phyloP scores from a whole-genome alignment of 2,797 vertebrate genomes.

The Molothrus ater region DNA sequence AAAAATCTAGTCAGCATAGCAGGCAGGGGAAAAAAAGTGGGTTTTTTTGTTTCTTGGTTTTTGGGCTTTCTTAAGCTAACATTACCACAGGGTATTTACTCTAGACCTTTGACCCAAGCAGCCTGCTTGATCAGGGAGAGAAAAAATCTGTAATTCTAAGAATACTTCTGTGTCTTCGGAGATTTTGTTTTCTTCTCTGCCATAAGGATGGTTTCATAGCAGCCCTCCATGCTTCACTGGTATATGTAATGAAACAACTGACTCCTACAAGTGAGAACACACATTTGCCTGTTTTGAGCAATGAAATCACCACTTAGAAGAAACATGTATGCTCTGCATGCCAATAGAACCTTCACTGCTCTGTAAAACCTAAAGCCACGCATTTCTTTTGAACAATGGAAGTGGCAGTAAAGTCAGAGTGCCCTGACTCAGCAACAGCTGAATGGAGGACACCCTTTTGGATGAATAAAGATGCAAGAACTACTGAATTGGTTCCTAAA shows the following conservation, averaged over 20 bases:
- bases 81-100: not conserved
- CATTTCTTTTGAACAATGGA: accelerated
- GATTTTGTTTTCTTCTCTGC: not conserved
- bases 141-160: not conserved
- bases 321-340: not conserved
- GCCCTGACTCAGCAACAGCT: not conserved
- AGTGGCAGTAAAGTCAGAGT: not conserved
- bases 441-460: not conserved
- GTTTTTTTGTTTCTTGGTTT: not conserved
- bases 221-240: not conserved
- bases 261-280: not conserved
- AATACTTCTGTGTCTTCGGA: not conserved
- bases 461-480: not conserved
- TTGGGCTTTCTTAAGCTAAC: not conserved
- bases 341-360: not conserved
- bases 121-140: not conserved
- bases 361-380: not conserved
- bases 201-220: not conserved
- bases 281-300: not conserved
- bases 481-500: not conserved
- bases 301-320: not conserved
- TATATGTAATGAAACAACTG: not conserved
- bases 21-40: not conserved
- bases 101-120: not conserved
- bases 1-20: not conserved